Percentiles rank a stretch among this genome's conserved stretches.
Evolutionary conservation across 92 coral and sea anemone genomes (phyloP).

Genomic region (Phenganax marumi): DNA sequence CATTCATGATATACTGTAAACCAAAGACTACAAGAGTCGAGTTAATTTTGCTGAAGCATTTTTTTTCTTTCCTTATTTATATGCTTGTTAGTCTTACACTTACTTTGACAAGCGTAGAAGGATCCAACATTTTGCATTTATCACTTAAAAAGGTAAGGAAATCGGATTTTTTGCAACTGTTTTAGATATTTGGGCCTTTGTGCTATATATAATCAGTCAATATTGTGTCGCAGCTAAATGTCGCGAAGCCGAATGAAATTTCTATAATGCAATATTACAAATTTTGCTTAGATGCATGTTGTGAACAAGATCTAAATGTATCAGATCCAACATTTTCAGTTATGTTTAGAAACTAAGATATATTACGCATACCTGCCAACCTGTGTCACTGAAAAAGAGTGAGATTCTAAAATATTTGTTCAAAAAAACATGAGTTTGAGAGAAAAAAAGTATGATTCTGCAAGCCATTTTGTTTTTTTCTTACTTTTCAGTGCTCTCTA

Average conservation of each 20-base stretch:
- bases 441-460: too few species aligned
- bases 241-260: neutral
- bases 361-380: too few species aligned
- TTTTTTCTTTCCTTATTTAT: too few species aligned
- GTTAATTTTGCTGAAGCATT: too few species aligned
- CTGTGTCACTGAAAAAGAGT: too few species aligned
- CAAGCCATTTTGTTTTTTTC: too few species aligned
- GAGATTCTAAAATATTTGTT: too few species aligned
- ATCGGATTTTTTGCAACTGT: neutral
- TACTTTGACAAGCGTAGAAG: neutral
- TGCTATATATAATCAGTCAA: neutral
- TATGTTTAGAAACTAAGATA: neutral
- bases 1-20: too few species aligned
- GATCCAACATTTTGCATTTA: neutral
- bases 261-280: conserved; percentile 9
- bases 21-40: too few species aligned
- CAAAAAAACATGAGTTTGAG: too few species aligned
- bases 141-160: neutral
- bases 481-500: too few species aligned
- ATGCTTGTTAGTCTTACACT: too few species aligned
- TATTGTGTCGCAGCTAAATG: neutral
- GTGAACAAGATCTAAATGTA: neutral
- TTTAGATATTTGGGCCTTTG: neutral
- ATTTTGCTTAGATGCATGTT: neutral
- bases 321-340: neutral